Evolutionary conservation across 2,113 vertebrate species (phyloP).

Genomic region (Austrofundulus limnaeus): DNA sequence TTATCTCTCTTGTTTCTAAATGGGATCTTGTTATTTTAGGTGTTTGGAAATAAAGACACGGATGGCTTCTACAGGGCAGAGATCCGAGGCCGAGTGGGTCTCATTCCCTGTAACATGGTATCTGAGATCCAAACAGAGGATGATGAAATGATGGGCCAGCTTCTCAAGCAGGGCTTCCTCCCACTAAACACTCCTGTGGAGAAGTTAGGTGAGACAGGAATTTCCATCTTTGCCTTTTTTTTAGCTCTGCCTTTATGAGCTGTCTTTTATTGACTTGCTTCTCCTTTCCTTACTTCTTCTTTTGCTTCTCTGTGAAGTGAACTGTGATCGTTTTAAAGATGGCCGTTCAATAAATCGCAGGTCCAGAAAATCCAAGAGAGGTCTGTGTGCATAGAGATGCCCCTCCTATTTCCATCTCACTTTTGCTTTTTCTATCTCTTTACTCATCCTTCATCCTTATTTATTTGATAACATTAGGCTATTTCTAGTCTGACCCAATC

Average conservation of each 20-base stretch:
- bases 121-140: constrained; percentile 97
- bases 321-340: constrained; percentile 86
- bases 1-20: background rate
- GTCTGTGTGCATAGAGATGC: constrained; percentile 78
- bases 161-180: constrained; percentile 94
- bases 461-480: background rate
- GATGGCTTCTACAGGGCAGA: constrained; percentile 96
- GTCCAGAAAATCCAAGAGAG: constrained; percentile 87
- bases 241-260: constrained; percentile 11
- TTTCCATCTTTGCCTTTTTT: background rate
- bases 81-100: constrained; percentile 86
- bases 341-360: constrained; percentile 85
- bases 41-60: constrained; percentile 93
- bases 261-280: constrained; percentile 31
- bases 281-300: constrained; percentile 59
- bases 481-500: background rate
- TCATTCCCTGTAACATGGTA: constrained; percentile 98
- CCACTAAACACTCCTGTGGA: constrained; percentile 94
- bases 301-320: constrained; percentile 81
- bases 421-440: constrained; percentile 21
- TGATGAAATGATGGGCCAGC: constrained; percentile 93
- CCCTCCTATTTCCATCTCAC: constrained; percentile 37
- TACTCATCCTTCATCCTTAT: background rate
- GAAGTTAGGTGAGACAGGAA: constrained; percentile 83
- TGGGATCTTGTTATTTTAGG: constrained; percentile 71